Conservation (phyloP, 2,888 invertebrate species). For the Pantelozetes paolii region DNA sequence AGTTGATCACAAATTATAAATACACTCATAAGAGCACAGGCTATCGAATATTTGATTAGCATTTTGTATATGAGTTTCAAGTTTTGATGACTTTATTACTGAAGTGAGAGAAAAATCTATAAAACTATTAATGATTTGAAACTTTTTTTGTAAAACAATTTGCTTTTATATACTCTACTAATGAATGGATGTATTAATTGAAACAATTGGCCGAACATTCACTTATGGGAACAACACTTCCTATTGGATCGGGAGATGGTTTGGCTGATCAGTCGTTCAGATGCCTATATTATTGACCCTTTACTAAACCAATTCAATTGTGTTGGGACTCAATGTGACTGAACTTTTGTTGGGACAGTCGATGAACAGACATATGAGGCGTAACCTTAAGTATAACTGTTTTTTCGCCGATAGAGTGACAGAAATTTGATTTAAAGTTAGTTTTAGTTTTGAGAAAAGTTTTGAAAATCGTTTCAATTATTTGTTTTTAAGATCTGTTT, state of each 20-base stretch:
- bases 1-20: not conserved
- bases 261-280: slow-evolving; percentile 10
- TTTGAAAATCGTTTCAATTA: too few relatives aligned
- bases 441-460: too few relatives aligned
- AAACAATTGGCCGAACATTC: slow-evolving; percentile 22
- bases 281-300: slow-evolving; percentile 14
- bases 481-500: too few relatives aligned
- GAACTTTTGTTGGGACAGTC: slow-evolving; percentile 21
- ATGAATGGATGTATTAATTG: not conserved
- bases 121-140: not conserved
- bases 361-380: not conserved
- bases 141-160: not conserved
- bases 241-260: not conserved
- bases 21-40: not conserved
- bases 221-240: slow-evolving; percentile 5
- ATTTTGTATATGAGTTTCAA: not conserved
- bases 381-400: not conserved
- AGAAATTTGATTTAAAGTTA: too few relatives aligned
- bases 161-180: not conserved
- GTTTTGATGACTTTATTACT: not conserved
- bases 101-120: not conserved
- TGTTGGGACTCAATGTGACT: not conserved
- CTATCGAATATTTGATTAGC: not conserved
- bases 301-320: not conserved
- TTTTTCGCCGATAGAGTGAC: not conserved